A percentile compares a stretch with the other conserved stretches of the same genome.
Conservation (phyloP, 2,888 invertebrate species). For the Abrostola tripartita region DNA sequence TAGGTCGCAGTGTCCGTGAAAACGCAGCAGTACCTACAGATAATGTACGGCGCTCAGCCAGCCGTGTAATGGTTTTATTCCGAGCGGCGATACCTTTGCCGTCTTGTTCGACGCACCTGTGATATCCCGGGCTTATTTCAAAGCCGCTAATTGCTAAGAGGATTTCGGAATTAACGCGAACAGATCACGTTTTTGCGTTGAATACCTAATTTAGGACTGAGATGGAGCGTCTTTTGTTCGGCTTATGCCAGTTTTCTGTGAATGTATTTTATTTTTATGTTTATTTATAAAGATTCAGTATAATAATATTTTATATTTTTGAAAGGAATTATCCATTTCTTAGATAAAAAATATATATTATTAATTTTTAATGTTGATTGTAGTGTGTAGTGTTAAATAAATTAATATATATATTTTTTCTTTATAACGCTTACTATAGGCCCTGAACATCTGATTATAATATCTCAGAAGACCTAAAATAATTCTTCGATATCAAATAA, state of each 20-base stretch:
- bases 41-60: slow-evolving; percentile 32
- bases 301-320: neutral
- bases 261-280: slow-evolving; percentile 20
- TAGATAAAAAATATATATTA: too few species aligned
- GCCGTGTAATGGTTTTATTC: slow-evolving; percentile 53
- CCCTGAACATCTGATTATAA: too few species aligned
- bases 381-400: too few species aligned
- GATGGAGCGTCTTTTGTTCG: slow-evolving; percentile 44
- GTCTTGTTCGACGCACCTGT: slow-evolving; percentile 50
- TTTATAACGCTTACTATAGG: too few species aligned
- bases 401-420: too few species aligned
- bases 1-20: slow-evolving; percentile 7
- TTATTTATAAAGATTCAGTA: neutral
- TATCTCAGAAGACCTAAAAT: too few species aligned
- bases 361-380: too few species aligned
- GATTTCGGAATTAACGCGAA: slow-evolving; percentile 53
- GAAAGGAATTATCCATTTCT: neutral
- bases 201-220: slow-evolving; percentile 47
- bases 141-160: slow-evolving; percentile 57
- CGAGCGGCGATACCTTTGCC: slow-evolving; percentile 28
- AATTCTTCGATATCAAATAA: too few species aligned
- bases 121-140: slow-evolving; percentile 44
- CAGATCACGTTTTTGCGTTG: slow-evolving; percentile 45
- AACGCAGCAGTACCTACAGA: slow-evolving; percentile 24
- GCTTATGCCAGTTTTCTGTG: slow-evolving; percentile 6